These are phyloP conservation scores for Epinephelus fuscoguttatus DNA, from an alignment of 2,113 vertebrate genomes.

Conservation along the genomic window DNA sequence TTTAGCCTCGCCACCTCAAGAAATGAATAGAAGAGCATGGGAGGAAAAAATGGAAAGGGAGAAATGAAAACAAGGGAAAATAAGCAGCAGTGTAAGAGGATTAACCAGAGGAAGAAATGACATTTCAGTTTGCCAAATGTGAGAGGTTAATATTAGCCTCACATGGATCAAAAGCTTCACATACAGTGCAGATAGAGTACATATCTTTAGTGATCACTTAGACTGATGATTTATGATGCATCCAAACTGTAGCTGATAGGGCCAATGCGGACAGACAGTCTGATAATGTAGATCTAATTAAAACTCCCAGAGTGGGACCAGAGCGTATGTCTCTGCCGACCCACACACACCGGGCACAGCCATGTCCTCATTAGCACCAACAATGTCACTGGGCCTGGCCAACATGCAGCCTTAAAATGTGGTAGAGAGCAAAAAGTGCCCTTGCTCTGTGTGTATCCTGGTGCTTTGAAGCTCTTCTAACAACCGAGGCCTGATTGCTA, in stretches of 20 bases:
- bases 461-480: conserved; percentile 37
- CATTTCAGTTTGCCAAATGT: conserved; percentile 13
- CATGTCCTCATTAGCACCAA: conserved; percentile 76
- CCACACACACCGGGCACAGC: conserved; percentile 62
- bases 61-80: conserved; percentile 46
- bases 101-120: conserved; percentile 11
- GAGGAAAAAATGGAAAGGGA: conserved; percentile 18
- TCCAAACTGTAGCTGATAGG: conserved; percentile 46
- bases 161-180: conserved; percentile 6
- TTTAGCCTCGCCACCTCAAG: conserved; percentile 27
- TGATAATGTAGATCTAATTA: conserved; percentile 80
- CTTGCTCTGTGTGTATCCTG: conserved; percentile 30
- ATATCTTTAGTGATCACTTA: conserved; percentile 45
- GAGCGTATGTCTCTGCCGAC: conserved; percentile 66
- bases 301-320: conserved; percentile 76
- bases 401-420: conserved; percentile 36
- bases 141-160: neutral
- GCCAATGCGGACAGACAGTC: conserved; percentile 64
- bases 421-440: conserved; percentile 11
- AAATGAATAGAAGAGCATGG: conserved; percentile 26
- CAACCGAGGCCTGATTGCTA: conserved; percentile 40
- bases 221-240: conserved; percentile 64
- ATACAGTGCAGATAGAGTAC: neutral
- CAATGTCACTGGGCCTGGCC: conserved; percentile 65
- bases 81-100: neutral